Evolutionary conservation across 1,140 invertebrate genomes (phyloP), one percentile per base, ranked within the genome.

Genomic region (Drosophila mojavensis): DNA sequence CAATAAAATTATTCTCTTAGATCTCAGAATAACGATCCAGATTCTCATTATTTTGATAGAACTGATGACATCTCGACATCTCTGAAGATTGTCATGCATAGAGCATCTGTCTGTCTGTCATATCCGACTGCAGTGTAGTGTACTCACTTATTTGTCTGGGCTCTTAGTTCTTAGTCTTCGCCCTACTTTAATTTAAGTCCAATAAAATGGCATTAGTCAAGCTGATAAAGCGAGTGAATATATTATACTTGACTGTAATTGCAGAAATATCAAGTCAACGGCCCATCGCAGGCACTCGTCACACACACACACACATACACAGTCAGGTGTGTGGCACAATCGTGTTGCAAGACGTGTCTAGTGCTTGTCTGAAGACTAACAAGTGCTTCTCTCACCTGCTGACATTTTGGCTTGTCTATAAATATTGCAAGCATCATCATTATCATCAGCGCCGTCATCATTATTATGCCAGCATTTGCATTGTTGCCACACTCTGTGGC

Each of bases 341-440:
- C 33, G 33, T 33, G 79, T 65, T 75, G 81, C 67, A 82, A 83
- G 61, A 11, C n/a, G 45, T 53, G 74, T 60, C 50, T 73, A 60
- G 64, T 30, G 28, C 13, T 48, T 61, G 79, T 62, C 59, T 75
- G 82, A 85, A 85, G 81, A 78, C 59, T 63, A 63, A 78, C 80
- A 85, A 86, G 78, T 85, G 82, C 72, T 86, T 78, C 81, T 78
- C 78, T 85, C 70, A 39, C 36, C 36, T 39, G 26, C 50, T 51
- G 50, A 51, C 50, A 51, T 51, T 51, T 51, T 26, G 26, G 50
- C 26, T 28, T 51, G 24, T 51, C 48, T 51, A 51, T 28, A 51
- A 51, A 51, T 51, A 51, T 51, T 51, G 26, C 7, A 51, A 51
- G 36, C 36, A 50, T 71, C 67, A 51, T 69, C 63, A 48, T 62